These are phyloP conservation scores for Dermolepida albohirtum DNA, from an alignment of 2,888 invertebrate genomes.

Conservation along the genomic window DNA sequence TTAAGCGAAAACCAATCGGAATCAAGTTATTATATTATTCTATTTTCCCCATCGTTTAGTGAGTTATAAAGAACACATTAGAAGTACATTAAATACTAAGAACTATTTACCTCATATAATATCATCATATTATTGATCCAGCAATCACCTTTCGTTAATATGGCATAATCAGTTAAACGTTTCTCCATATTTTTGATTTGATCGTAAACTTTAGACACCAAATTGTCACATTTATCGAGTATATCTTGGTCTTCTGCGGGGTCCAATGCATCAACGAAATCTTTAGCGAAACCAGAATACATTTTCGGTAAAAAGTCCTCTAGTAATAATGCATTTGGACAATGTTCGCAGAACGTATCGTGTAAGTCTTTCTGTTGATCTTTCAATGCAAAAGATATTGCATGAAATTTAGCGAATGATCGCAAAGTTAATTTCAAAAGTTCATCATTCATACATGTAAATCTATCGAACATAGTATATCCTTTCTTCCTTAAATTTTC, in stretches of 20 bases:
- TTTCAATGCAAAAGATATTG: slow-evolving; percentile 55
- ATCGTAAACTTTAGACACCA: background rate
- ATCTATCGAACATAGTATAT: slow-evolving; percentile 54
- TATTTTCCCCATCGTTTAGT: no score
- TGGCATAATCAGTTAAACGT: slow-evolving; percentile 14
- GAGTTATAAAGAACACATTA: no score
- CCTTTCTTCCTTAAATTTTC: slow-evolving; percentile 53
- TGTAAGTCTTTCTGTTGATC: slow-evolving; percentile 50
- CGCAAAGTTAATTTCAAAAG: slow-evolving; percentile 54
- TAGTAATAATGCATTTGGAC: background rate
- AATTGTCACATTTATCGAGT: background rate
- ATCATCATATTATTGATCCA: slow-evolving; percentile 48
- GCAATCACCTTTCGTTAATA: slow-evolving; percentile 46
- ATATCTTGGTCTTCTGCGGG: slow-evolving; percentile 4
- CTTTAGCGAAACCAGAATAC: background rate
- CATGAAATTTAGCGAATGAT: slow-evolving; percentile 57
- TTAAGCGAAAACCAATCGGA: no score
- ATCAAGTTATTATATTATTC: no score
- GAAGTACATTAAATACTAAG: no score
- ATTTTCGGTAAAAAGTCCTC: background rate
- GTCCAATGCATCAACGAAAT: slow-evolving; percentile 21
- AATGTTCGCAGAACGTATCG: slow-evolving; percentile 4
- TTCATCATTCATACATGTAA: slow-evolving; percentile 53
- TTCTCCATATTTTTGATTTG: slow-evolving; percentile 14
- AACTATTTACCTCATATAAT: slow-evolving; percentile 41